Conservation (phyloP, 2,888 invertebrate species). For the Drosophila emarginata region DNA sequence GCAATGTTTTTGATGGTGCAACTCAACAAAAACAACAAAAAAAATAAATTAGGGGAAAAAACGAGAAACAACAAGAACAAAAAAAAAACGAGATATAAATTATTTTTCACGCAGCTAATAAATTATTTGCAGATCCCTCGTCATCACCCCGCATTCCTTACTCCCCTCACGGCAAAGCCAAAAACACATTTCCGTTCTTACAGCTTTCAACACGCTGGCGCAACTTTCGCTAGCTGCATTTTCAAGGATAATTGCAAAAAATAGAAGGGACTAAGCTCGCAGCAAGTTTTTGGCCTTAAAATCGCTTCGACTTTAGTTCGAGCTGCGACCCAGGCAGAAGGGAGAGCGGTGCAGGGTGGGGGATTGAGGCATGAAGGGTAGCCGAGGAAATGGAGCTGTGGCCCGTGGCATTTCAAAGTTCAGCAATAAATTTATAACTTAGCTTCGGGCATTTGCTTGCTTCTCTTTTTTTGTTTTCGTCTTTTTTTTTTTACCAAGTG, state of each 20-base stretch:
- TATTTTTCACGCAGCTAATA: conserved; percentile 72
- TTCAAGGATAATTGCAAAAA: conserved; percentile 71
- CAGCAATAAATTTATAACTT: conserved; percentile 69
- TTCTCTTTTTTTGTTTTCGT: conserved; percentile 7
- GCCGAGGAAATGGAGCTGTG: conserved; percentile 40
- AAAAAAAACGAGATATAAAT: conserved; percentile 54
- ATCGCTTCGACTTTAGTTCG: conserved; percentile 31
- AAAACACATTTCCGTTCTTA: conserved; percentile 52
- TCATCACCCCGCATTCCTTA: conserved; percentile 21
- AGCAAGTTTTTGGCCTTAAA: conserved; percentile 55
- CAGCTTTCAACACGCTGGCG: conserved; percentile 45
- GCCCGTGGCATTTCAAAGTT: conserved; percentile 73
- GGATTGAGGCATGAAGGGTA: neutral
- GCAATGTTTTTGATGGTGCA: conserved; percentile 14
- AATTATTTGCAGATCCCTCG: conserved; percentile 62
- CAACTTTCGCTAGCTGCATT: conserved; percentile 46
- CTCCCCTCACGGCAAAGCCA: conserved; percentile 2
- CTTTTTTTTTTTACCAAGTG: neutral
- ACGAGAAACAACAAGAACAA: neutral
- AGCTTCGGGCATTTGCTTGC: conserved; percentile 50
- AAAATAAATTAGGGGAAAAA: no score
- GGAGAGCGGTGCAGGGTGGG: no score
- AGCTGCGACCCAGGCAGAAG: neutral
- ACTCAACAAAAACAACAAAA: neutral
- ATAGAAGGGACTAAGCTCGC: conserved; percentile 39